phyloP scores from a whole-genome alignment of 1,140 invertebrate genomes.

The Uloborus diversus region DNA sequence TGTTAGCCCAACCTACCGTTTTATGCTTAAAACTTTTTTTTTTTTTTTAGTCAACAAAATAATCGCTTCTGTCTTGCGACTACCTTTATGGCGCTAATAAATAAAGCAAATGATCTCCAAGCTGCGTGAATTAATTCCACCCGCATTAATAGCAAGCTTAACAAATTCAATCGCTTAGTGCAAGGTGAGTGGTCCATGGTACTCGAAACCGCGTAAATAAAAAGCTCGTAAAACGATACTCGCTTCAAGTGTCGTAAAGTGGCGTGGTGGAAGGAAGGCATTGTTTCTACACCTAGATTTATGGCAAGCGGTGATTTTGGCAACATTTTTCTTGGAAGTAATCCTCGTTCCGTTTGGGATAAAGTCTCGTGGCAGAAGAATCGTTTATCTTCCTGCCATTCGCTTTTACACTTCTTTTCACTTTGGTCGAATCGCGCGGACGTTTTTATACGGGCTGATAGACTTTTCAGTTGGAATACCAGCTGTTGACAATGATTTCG shows the following conservation, averaged over 20 bases:
- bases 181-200: background rate
- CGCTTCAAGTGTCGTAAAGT: slow-evolving; percentile 31
- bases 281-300: slow-evolving; percentile 41
- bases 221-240: slow-evolving; percentile 42
- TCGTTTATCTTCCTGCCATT: slow-evolving; percentile 45
- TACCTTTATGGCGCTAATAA: slow-evolving; percentile 25
- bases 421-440: background rate
- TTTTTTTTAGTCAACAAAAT: slow-evolving; percentile 27
- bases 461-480: no score
- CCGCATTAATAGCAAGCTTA: slow-evolving; percentile 28
- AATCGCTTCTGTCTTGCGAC: background rate
- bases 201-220: background rate
- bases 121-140: slow-evolving; percentile 31
- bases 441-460: slow-evolving; percentile 25
- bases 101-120: background rate
- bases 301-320: slow-evolving; percentile 47
- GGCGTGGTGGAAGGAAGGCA: slow-evolving; percentile 2
- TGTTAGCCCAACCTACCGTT: no score
- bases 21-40: no score
- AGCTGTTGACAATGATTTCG: no score
- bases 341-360: slow-evolving; percentile 46
- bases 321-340: slow-evolving; percentile 49
- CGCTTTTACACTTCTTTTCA: slow-evolving; percentile 28
- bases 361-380: slow-evolving; percentile 49
- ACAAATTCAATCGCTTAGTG: slow-evolving; percentile 24